Percentiles rank a stretch among this genome's conserved stretches.
phyloP scores from a whole-genome alignment of 2,113 vertebrate species.

The Thomomys bottae region DNA sequence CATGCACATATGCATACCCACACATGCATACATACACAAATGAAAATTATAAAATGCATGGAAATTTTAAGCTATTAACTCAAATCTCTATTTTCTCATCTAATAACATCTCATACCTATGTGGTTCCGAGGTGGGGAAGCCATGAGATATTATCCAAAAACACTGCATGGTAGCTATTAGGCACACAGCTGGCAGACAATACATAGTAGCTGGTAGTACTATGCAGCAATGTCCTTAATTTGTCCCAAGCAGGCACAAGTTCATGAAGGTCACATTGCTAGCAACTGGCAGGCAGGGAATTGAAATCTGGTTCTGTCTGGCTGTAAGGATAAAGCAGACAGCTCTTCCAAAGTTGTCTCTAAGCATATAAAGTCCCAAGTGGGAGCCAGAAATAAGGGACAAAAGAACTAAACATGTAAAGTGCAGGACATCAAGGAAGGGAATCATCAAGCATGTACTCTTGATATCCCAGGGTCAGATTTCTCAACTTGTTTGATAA shows the following conservation, averaged over 20 bases:
- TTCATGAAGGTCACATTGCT: background rate
- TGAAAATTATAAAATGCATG: background rate
- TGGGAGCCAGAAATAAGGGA: background rate
- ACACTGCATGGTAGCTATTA: accelerated
- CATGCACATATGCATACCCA: no score
- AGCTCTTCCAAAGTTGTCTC: background rate
- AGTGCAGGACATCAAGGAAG: background rate
- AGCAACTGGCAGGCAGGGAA: background rate
- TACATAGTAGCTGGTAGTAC: accelerated
- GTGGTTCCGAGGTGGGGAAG: background rate
- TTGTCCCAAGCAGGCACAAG: conserved; percentile 10
- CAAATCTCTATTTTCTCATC: conserved; percentile 12
- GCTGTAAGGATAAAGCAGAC: background rate
- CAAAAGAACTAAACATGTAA: background rate
- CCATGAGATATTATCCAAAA: background rate
- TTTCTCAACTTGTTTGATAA: conserved; percentile 54
- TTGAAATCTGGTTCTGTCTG: background rate
- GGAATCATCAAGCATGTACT: background rate
- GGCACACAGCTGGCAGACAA: background rate
- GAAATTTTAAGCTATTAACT: background rate
- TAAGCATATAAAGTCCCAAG: background rate
- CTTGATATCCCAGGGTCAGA: conserved; percentile 57
- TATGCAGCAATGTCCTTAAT: background rate
- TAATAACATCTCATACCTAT: background rate
- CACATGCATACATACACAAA: no score